Base-by-base conservation (phyloP, 2,888 invertebrate species). In the Drosophila sordidula region DNA sequence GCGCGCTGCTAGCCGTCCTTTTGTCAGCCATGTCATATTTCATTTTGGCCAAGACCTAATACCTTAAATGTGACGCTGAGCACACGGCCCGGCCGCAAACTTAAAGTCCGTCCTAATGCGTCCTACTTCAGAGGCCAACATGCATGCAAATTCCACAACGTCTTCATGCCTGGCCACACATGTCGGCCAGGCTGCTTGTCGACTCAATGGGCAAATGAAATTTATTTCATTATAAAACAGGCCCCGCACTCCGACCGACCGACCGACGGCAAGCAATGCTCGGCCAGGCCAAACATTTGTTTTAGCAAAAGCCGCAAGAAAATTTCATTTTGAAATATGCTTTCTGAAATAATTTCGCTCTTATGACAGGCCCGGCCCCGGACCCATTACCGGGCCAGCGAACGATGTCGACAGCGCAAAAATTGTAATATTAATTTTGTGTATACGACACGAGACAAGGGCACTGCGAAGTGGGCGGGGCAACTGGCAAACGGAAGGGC, bases 391-490 rank as follows among this genome's bases (percentile, higher is more conserved):
- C 58, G 39, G 36, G 44, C 61, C 49, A 55, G 47, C 72, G 42
- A 70, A 42, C 59, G 46, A 42, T 70, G 73, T 70, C 76, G 75
- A 63, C 75, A 51, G 61, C 71, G 62, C 66, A 80, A 75, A 86
- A 85, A 86, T 78, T 89, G 78, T 79, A 84, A 89, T 89, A 86
- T 89, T 89, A 84, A 89, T 87, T 87, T 87, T 88, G 70, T 87
- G 71, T 81, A 75, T 72, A 65, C 69, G 44, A 47, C 34, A 51
- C 49, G 36, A 18, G 50, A 54, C 39, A 29, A 58, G 50, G 54
- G 29, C 41, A 44, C 36, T 26, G 41, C 25, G 22, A 16, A 36
- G 34, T 42, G 45, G 22, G 22, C 22, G 22, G 32, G 22, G 6
- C 42, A 22, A 22, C 22, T 22, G 42, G 47, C 6, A n/a, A 59